Percentiles rank a stretch among this genome's conserved stretches.
Evolutionary conservation across 30 jellyfish, hydroid and myxozoan species (phyloP).

Genomic region (Chironex yamaguchii): DNA sequence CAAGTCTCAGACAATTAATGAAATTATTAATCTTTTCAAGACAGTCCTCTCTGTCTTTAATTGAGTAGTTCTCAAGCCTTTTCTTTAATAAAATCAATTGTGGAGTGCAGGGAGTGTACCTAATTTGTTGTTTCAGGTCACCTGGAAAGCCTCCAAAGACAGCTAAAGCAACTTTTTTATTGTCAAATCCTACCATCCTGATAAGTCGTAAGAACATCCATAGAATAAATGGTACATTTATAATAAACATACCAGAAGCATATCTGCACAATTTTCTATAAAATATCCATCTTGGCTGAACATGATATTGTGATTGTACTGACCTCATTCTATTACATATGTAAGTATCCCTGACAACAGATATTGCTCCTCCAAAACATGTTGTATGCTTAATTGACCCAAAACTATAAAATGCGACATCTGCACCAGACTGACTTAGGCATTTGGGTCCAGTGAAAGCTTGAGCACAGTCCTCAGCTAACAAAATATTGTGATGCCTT

Average conservation of each 20-base stretch:
- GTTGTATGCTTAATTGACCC: slow-evolving; percentile 63
- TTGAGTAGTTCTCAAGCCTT: slow-evolving; percentile 8
- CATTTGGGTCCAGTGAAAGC: slow-evolving; percentile 54
- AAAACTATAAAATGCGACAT: slow-evolving; percentile 65
- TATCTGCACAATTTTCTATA: slow-evolving; percentile 24
- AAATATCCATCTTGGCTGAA: slow-evolving; percentile 32
- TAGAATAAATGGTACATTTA: slow-evolving; percentile 35
- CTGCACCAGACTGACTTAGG: slow-evolving; percentile 14
- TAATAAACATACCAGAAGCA: neutral
- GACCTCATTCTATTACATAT: slow-evolving; percentile 33
- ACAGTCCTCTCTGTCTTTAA: neutral
- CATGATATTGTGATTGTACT: slow-evolving; percentile 4
- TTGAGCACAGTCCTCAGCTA: slow-evolving; percentile 81
- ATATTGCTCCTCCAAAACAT: slow-evolving; percentile 74
- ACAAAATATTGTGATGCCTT: slow-evolving; percentile 20
- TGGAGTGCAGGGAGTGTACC: slow-evolving; percentile 61
- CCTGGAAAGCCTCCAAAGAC: slow-evolving; percentile 33
- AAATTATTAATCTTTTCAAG: slow-evolving; percentile 29
- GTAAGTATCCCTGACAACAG: slow-evolving; percentile 3
- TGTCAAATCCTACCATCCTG: slow-evolving; percentile 19
- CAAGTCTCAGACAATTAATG: slow-evolving; percentile 9
- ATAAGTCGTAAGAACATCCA: slow-evolving; percentile 7
- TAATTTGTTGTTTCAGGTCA: slow-evolving; percentile 26
- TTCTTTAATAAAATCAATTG: slow-evolving; percentile 19
- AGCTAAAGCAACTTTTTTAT: slow-evolving; percentile 24